Percentiles rank a stretch among this genome's conserved stretches.
phyloP scores from a whole-genome alignment of 2,888 invertebrate genomes.

The Timema cristinae region DNA sequence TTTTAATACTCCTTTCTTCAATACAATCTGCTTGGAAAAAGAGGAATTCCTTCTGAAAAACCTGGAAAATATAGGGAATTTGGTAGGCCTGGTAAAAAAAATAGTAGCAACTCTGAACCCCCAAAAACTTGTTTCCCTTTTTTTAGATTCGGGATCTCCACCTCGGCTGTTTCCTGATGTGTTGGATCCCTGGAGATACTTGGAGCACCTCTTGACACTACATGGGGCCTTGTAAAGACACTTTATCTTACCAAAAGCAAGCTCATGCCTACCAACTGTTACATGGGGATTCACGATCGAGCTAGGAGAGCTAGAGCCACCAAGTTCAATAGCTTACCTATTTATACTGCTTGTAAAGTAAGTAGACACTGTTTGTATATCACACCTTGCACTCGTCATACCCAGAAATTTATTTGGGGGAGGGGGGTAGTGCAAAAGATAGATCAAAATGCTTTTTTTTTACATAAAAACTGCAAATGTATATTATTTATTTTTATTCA shows the following conservation, averaged over 20 bases:
- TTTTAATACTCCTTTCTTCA: too few species aligned
- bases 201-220: constrained; percentile 69
- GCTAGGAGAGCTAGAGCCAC: constrained; percentile 68
- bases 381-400: too few species aligned
- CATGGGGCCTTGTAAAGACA: constrained; percentile 84
- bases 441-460: too few species aligned
- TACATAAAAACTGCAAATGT: not conserved
- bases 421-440: too few species aligned
- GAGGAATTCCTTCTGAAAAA: too few species aligned
- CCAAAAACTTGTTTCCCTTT: not conserved
- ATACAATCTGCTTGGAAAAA: too few species aligned
- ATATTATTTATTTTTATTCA: constrained; percentile 35
- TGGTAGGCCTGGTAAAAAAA: too few species aligned
- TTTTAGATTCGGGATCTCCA: constrained; percentile 14
- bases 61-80: too few species aligned
- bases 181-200: constrained; percentile 71
- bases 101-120: too few species aligned
- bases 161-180: constrained; percentile 62
- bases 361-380: constrained; percentile 26
- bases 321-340: constrained; percentile 66
- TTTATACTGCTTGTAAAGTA: constrained; percentile 64
- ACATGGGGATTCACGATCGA: constrained; percentile 73
- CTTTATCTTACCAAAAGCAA: constrained; percentile 75
- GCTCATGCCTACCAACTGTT: constrained; percentile 73
- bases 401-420: too few species aligned